phyloP scores from a whole-genome alignment of 2,888 invertebrate species.

The Lasioglossum pauxillum region DNA sequence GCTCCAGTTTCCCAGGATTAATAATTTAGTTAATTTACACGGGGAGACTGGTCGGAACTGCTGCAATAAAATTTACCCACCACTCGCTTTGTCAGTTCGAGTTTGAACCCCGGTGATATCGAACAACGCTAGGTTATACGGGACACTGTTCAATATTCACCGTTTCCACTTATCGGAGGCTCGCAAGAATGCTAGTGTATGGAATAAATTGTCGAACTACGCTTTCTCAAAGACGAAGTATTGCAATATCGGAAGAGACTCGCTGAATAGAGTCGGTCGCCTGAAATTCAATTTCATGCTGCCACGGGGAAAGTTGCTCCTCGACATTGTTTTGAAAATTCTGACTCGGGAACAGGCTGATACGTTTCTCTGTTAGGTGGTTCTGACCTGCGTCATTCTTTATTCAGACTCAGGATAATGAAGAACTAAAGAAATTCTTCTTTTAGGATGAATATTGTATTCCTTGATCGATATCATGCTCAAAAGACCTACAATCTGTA shows the following conservation, averaged over 20 bases:
- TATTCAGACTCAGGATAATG: background rate
- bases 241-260: conserved; percentile 1
- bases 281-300: background rate
- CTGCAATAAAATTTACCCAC: background rate
- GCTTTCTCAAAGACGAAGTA: background rate
- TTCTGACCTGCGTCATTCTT: background rate
- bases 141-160: background rate
- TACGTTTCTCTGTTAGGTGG: background rate
- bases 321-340: background rate
- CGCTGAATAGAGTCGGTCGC: background rate
- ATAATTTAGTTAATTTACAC: background rate
- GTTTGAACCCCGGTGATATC: background rate
- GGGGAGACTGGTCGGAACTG: background rate
- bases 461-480: background rate
- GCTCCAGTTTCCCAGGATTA: background rate
- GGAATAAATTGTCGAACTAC: background rate
- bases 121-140: background rate
- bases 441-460: no score
- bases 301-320: background rate
- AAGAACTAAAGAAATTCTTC: background rate
- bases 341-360: background rate
- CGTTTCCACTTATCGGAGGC: background rate
- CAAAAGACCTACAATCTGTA: background rate
- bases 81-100: background rate
- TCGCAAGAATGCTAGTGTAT: background rate